phyloP scores from a whole-genome alignment of 1,140 invertebrate species.

The Hesperophylax magnus region DNA sequence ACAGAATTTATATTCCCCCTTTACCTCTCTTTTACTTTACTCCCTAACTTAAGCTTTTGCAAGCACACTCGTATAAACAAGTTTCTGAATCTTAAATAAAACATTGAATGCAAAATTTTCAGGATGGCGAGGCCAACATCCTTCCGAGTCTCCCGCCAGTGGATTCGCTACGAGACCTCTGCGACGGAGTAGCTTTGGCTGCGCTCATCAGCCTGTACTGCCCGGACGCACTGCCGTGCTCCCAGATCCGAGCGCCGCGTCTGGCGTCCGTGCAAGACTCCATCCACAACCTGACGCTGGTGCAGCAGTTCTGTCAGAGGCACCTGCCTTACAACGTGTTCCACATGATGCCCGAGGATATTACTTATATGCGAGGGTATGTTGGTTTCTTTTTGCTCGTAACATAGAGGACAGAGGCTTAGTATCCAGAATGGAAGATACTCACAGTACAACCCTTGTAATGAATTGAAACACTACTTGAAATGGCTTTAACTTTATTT shows the following conservation, averaged over 20 bases:
- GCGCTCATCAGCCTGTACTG: slow-evolving; percentile 95
- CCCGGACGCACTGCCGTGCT: slow-evolving; percentile 87
- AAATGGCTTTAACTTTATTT: too few species aligned
- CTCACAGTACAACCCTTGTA: too few species aligned
- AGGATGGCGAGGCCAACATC: slow-evolving; percentile 44
- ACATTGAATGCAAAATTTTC: background rate
- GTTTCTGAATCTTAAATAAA: too few species aligned
- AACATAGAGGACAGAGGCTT: background rate
- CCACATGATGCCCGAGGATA: slow-evolving; percentile 96
- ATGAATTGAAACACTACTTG: too few species aligned
- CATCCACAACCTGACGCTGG: slow-evolving; percentile 92
- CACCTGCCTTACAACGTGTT: slow-evolving; percentile 91
- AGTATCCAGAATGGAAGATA: too few species aligned
- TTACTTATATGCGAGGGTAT: slow-evolving; percentile 95
- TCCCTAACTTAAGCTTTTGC: too few species aligned
- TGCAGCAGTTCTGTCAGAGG: slow-evolving; percentile 89
- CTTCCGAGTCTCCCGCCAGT: slow-evolving; percentile 38
- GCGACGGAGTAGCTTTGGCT: slow-evolving; percentile 93
- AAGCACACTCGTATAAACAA: too few species aligned
- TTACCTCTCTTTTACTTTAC: too few species aligned
- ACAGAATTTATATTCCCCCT: too few species aligned
- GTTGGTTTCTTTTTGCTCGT: slow-evolving; percentile 31
- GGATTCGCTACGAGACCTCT: slow-evolving; percentile 75
- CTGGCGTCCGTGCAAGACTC: slow-evolving; percentile 83
- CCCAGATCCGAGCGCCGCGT: slow-evolving; percentile 79